phyloP scores from a whole-genome alignment of 2,888 invertebrate species.

The Eugnorisma glareosa region DNA sequence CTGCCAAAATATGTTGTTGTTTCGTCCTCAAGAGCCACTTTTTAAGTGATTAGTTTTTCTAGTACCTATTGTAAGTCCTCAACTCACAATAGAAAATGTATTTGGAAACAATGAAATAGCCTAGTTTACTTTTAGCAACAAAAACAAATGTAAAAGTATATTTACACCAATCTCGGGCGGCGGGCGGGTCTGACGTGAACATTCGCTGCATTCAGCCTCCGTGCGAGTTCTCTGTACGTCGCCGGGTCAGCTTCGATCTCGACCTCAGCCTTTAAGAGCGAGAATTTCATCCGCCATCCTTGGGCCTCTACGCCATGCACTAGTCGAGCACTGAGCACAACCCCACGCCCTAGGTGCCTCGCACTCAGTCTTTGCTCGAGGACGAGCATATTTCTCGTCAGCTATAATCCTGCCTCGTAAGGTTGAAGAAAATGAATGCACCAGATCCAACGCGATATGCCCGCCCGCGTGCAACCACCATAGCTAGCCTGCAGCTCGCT shows the following conservation, averaged over 20 bases:
- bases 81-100: not conserved
- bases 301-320: slow-evolving; percentile 85
- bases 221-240: slow-evolving; percentile 83
- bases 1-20: not conserved
- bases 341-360: slow-evolving; percentile 83
- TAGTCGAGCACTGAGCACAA: slow-evolving; percentile 82
- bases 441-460: slow-evolving; percentile 83
- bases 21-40: not conserved
- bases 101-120: not conserved
- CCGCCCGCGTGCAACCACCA: slow-evolving; percentile 83
- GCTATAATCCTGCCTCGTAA: slow-evolving; percentile 89
- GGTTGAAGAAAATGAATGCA: slow-evolving; percentile 87
- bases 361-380: slow-evolving; percentile 88
- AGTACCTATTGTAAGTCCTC: not conserved
- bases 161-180: slow-evolving; percentile 81
- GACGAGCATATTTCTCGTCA: slow-evolving; percentile 89
- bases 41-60: not conserved
- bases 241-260: slow-evolving; percentile 86
- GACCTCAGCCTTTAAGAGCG: slow-evolving; percentile 84
- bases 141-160: slow-evolving; percentile 71
- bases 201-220: slow-evolving; percentile 83
- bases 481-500: slow-evolving; percentile 83
- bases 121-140: not conserved
- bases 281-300: slow-evolving; percentile 88
- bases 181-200: slow-evolving; percentile 83